Evolutionary conservation across 2,888 invertebrate genomes (phyloP).

Genomic region (Netelia melanura): DNA sequence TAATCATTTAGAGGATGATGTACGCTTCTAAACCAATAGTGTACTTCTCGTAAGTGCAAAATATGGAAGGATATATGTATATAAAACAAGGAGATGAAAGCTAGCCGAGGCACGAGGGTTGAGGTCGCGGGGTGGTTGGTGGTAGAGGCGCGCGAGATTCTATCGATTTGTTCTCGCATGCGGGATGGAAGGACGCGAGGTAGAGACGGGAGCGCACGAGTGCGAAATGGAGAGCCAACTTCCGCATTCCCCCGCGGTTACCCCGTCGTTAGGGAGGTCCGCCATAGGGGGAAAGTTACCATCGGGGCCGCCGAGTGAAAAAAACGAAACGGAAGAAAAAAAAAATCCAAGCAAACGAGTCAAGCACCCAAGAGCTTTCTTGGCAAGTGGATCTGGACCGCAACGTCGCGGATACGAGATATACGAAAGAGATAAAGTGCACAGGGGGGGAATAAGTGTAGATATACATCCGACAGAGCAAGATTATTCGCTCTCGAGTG

Average conservation of each 20-base stretch:
- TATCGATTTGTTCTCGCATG: constrained; percentile 81
- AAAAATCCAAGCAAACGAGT: constrained; percentile 31
- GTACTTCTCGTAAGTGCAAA: constrained; percentile 4
- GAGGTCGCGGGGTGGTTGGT: constrained; percentile 55
- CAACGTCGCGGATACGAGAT: constrained; percentile 9
- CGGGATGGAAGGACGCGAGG: constrained; percentile 74
- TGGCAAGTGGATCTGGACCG: constrained; percentile 59
- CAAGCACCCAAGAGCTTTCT: constrained; percentile 47
- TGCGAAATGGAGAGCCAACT: constrained; percentile 77
- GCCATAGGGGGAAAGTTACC: constrained; percentile 33
- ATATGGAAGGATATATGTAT: constrained; percentile 4
- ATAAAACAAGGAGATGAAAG: constrained; percentile 24
- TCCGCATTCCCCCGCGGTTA: constrained; percentile 75
- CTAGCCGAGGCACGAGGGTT: constrained; percentile 34
- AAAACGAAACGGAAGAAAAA: constrained; percentile 18
- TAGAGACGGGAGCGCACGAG: constrained; percentile 67
- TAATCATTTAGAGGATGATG: not conserved
- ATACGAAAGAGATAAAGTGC: constrained; percentile 31
- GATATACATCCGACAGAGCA: constrained; percentile 29
- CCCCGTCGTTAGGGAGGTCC: constrained; percentile 61
- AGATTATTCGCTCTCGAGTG: constrained; percentile 22
- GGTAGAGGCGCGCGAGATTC: constrained; percentile 70
- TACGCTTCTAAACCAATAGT: not conserved
- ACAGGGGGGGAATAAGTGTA: not conserved
- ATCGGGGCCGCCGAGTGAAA: constrained; percentile 27